Conservation (phyloP, 2,113 vertebrate species). For the Alethe diademata region DNA sequence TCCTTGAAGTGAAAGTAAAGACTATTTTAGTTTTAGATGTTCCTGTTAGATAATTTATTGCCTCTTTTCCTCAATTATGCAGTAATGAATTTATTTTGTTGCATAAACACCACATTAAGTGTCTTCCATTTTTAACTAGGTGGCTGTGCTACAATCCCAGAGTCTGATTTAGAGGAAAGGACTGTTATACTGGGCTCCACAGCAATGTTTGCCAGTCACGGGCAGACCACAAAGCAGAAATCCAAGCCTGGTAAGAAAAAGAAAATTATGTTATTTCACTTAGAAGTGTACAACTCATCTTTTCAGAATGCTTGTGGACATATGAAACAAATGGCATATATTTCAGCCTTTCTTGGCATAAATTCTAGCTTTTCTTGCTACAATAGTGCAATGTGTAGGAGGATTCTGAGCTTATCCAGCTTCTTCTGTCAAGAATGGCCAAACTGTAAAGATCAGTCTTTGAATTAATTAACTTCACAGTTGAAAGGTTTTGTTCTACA, state of each 20-base stretch:
- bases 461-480: background rate
- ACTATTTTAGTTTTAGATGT: background rate
- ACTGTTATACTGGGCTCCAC: conserved; percentile 60
- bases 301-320: background rate
- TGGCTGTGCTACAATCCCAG: conserved; percentile 79
- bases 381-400: background rate
- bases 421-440: background rate
- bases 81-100: background rate
- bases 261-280: background rate
- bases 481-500: background rate
- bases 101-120: background rate
- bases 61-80: background rate
- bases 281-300: background rate
- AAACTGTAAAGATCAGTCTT: background rate
- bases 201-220: conserved; percentile 69
- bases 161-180: conserved; percentile 82
- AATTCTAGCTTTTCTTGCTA: background rate
- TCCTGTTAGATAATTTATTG: conserved; percentile 6
- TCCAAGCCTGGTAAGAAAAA: conserved; percentile 73
- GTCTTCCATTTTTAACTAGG: conserved; percentile 63
- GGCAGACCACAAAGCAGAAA: conserved; percentile 73
- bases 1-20: background rate
- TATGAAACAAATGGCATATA: background rate
- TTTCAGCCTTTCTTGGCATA: background rate
- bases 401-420: background rate